Evolutionary conservation across 2,888 invertebrate species (phyloP), one percentile per base, ranked within the genome.

Genomic region (Trachelus iudaicus): DNA sequence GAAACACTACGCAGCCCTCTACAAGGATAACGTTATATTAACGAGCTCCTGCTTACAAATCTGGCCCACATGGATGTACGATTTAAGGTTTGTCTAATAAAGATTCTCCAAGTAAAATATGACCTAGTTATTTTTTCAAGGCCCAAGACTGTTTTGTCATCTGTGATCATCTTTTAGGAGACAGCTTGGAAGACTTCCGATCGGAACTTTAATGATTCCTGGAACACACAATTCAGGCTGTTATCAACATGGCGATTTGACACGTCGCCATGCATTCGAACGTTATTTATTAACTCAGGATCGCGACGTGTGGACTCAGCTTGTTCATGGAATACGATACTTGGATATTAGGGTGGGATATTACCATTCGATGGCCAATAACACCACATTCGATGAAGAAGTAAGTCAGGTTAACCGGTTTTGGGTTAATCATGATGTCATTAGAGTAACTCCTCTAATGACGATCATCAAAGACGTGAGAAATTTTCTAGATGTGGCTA

Each of bases 11-110:
- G 94, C 95, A 30, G 95, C 94, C 23, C 94, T 95, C n/a, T 93
- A 93, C 73, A 94, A 93, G 75, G 93, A 94, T 83, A 91, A 90
- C n/a, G 92, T 92, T 33, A 93, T 95, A 80, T 91, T 94, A 40
- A 93, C 95, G 73, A 93, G 93, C 76, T 94, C 95, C 85, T 97
- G 97, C 87, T 91, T 97, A 34, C 95, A 95, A 88, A 96, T 96
- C 81, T 95, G 96, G 88, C 97, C 97, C 0, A 96, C 95, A 34
- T 97, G 97, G 97, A 96, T 97, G 96, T 93, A 94, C 86, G 95
- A 96, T 83, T 88, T 92, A 82, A 92, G 92, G 91, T 91, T 87
- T 80, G 82, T 81, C 69, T 80, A 34, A 77, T 76, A 71, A 74
- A 56, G 76, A 76, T 15, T 75, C 74, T 75, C 73, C 13, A 75